Conservation (phyloP, 92 coral and sea anemone genomes). For the Porites divaricata region DNA sequence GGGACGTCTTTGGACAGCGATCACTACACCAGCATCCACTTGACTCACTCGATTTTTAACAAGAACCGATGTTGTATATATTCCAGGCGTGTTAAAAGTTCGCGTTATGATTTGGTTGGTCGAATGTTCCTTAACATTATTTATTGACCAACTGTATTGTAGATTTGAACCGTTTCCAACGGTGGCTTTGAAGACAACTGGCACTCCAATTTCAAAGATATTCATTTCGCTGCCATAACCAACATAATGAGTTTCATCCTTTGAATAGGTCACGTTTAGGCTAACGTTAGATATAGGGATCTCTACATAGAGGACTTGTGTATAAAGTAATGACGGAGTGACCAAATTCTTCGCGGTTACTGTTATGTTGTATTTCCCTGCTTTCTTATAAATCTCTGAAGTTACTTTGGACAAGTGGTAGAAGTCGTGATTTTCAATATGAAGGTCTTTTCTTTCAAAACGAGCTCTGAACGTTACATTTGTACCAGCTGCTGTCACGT, state of each 20-base stretch:
- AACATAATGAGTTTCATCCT: constrained; percentile 4
- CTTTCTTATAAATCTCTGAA: constrained; percentile 32
- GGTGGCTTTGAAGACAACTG: constrained; percentile 33
- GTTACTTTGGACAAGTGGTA: constrained; percentile 37
- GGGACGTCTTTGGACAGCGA: constrained; percentile 52
- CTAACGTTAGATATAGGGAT: constrained; percentile 34
- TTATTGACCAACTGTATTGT: constrained; percentile 38
- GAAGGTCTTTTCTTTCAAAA: background rate
- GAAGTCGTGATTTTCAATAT: constrained; percentile 1
- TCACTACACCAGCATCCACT: background rate
- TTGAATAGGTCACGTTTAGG: constrained; percentile 26
- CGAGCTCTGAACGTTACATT: constrained; percentile 53
- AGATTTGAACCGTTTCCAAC: constrained; percentile 29
- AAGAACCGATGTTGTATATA: constrained; percentile 29
- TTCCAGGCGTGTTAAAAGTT: constrained; percentile 30
- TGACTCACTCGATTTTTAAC: constrained; percentile 61
- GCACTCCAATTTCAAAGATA: constrained; percentile 55
- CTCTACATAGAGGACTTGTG: constrained; percentile 54
- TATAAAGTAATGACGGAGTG: constrained; percentile 32
- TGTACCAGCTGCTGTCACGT: constrained; percentile 55
- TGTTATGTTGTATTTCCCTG: constrained; percentile 49
- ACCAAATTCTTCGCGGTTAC: constrained; percentile 64
- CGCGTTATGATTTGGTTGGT: background rate
- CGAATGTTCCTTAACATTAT: background rate
- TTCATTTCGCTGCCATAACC: constrained; percentile 56